A percentile compares a stretch with the other conserved stretches of the same genome.
phyloP scores from a whole-genome alignment of 2,797 vertebrate genomes.

The Cyclura pinguis region DNA sequence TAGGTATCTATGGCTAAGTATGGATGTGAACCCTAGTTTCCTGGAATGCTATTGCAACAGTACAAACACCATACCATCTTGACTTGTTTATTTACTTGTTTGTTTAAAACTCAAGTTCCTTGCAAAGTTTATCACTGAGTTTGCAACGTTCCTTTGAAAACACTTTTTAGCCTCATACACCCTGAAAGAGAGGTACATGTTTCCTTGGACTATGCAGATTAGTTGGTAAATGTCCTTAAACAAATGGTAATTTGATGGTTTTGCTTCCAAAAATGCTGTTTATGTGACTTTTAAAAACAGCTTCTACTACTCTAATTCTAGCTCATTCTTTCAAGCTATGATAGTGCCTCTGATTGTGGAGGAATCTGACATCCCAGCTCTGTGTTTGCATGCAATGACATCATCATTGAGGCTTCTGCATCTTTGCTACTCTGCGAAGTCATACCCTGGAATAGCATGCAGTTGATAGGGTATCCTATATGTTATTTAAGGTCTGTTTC shows the following conservation, averaged over 20 bases:
- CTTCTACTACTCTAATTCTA: background rate
- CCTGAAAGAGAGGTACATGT: background rate
- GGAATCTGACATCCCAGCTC: background rate
- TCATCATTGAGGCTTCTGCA: conserved; percentile 20
- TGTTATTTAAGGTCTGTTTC: background rate
- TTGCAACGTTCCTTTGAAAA: too few relatives aligned
- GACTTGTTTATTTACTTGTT: too few relatives aligned
- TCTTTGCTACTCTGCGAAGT: conserved; percentile 31
- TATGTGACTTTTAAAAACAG: background rate
- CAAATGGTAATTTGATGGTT: conserved; percentile 35
- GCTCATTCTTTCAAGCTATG: conserved; percentile 29
- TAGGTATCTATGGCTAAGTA: too few relatives aligned
- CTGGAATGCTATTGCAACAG: too few relatives aligned
- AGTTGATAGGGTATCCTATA: background rate
- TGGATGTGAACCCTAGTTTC: too few relatives aligned
- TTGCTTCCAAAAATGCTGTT: conserved; percentile 26
- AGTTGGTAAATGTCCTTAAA: background rate
- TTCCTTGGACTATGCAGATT: background rate
- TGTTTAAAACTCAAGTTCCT: too few relatives aligned
- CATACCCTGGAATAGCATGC: background rate
- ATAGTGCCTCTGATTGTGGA: conserved; percentile 32
- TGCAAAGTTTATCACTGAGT: too few relatives aligned
- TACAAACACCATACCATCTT: too few relatives aligned
- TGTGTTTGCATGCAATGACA: conserved; percentile 37
- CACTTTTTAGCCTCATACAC: too few relatives aligned